Conservation (phyloP, 2,888 invertebrate genomes). For the Camptogramma bilineatum region DNA sequence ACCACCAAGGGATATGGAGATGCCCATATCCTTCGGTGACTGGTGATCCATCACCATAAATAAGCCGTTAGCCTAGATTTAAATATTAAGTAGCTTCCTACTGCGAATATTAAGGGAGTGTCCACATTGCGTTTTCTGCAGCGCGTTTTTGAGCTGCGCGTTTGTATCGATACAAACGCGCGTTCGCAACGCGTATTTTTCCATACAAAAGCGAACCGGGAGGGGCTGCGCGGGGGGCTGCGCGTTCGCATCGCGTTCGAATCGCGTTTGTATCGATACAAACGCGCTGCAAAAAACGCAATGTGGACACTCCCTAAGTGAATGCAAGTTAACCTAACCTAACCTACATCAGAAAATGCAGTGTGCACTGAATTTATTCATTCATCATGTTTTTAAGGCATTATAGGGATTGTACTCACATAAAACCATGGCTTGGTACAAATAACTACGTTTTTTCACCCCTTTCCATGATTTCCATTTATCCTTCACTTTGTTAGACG, state of each 20-base stretch:
- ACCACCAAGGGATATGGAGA: neutral
- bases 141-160: no score
- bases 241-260: no score
- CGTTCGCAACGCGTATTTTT: no score
- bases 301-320: no score
- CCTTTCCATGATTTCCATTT: constrained; percentile 56
- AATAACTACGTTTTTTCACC: constrained; percentile 54
- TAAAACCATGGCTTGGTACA: constrained; percentile 56
- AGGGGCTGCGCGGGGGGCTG: no score
- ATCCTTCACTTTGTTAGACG: constrained; percentile 41
- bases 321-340: neutral
- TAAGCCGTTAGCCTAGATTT: constrained; percentile 3
- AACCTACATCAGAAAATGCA: neutral
- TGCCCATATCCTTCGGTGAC: neutral
- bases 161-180: no score
- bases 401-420: constrained; percentile 53
- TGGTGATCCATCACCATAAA: neutral
- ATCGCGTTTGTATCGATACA: no score
- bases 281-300: no score
- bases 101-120: constrained; percentile 1
- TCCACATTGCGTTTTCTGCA: no score
- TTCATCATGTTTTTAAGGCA: neutral
- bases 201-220: no score
- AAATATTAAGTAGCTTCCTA: constrained; percentile 8
- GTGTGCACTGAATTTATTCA: neutral